phyloP scores from a whole-genome alignment of 2,113 vertebrate species.

The Eptesicus fuscus region DNA sequence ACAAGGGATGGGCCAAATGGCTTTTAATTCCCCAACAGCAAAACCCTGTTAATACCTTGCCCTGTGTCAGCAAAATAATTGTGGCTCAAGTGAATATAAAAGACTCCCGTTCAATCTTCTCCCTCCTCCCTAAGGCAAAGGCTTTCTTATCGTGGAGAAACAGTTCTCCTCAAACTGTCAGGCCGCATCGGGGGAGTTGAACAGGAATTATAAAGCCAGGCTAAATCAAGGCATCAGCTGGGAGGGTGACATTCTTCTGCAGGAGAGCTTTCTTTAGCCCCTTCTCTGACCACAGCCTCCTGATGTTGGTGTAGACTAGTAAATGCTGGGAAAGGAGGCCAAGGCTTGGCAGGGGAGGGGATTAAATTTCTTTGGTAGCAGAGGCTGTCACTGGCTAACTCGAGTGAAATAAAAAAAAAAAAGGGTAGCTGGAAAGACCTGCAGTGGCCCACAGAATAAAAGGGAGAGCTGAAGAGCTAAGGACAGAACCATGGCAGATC shows the following conservation, averaged over 20 bases:
- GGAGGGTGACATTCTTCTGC: constrained; percentile 52
- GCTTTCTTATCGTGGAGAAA: constrained; percentile 82
- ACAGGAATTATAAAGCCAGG: constrained; percentile 73
- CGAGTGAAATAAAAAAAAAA: background rate
- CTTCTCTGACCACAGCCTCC: background rate
- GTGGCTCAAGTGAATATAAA: constrained; percentile 85
- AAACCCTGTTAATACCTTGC: constrained; percentile 83
- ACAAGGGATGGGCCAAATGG: constrained; percentile 72
- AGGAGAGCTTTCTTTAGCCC: constrained; percentile 22
- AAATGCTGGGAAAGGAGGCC: background rate
- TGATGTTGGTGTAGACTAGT: background rate
- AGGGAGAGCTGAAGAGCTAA: background rate
- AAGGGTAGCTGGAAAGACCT: background rate
- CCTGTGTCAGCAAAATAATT: constrained; percentile 82
- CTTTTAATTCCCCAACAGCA: constrained; percentile 77
- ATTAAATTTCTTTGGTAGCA: constrained; percentile 31
- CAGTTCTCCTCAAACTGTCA: constrained; percentile 77
- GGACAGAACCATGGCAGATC: background rate
- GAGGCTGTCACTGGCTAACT: background rate
- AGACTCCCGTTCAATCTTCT: constrained; percentile 80
- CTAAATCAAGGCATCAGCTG: constrained; percentile 63
- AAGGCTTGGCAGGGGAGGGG: background rate
- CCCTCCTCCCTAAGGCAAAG: constrained; percentile 82
- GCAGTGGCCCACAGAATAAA: background rate
- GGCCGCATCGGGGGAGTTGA: constrained; percentile 77